These are phyloP conservation scores for Aplocera efformata DNA, from an alignment of 2,888 invertebrate species.

Conservation along the genomic window DNA sequence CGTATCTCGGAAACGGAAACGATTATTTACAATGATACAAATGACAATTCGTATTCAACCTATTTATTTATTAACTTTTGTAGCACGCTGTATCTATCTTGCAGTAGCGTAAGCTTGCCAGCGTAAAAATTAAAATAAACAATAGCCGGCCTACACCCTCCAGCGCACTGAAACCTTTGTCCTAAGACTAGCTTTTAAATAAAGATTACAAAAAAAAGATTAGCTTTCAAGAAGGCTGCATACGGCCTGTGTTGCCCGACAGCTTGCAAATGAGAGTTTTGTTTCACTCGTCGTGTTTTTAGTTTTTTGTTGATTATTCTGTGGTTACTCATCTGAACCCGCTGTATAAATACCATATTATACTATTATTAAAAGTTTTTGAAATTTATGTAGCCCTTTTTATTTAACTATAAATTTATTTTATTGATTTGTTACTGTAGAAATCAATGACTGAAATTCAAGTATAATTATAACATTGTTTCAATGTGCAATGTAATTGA, in stretches of 20 bases:
- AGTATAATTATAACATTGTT: too few species aligned
- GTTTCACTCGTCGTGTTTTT: slow-evolving; percentile 22
- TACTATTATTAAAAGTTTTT: too few species aligned
- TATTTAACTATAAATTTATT: too few species aligned
- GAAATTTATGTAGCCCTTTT: too few species aligned
- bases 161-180: slow-evolving; percentile 70
- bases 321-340: background rate
- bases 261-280: slow-evolving; percentile 28
- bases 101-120: slow-evolving; percentile 57
- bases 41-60: too few species aligned
- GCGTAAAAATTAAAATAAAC: slow-evolving; percentile 79
- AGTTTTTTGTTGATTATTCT: slow-evolving; percentile 15
- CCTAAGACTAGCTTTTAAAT: slow-evolving; percentile 72
- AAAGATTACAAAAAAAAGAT: slow-evolving; percentile 43
- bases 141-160: slow-evolving; percentile 71
- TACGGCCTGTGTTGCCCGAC: slow-evolving; percentile 28
- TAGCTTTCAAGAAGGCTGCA: slow-evolving; percentile 72
- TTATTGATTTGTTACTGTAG: too few species aligned
- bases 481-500: too few species aligned
- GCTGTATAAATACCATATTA: too few species aligned
- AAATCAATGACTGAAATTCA: too few species aligned
- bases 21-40: too few species aligned
- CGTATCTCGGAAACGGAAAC: too few species aligned
- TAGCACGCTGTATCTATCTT: slow-evolving; percentile 52
- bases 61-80: too few species aligned